These are phyloP conservation scores for Xylota segnis DNA, from an alignment of 2,888 invertebrate species.

Conservation along the genomic window DNA sequence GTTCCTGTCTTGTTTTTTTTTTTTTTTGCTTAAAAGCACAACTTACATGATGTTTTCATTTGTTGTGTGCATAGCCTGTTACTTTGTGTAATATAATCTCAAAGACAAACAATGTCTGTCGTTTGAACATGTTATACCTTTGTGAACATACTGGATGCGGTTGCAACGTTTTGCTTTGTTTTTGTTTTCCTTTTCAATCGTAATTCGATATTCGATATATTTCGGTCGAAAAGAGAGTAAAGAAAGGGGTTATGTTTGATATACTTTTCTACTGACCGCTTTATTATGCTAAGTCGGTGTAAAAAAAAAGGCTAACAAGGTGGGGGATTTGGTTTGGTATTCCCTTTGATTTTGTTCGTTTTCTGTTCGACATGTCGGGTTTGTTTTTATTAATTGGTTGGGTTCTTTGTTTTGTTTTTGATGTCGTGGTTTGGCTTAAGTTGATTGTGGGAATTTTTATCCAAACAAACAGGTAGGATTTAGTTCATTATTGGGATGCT, in stretches of 20 bases:
- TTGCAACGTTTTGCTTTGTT: constrained; percentile 69
- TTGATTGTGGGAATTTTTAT: constrained; percentile 20
- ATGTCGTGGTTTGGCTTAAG: constrained; percentile 55
- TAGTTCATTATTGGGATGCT: too few relatives aligned
- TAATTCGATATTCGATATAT: constrained; percentile 62
- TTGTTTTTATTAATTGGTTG: constrained; percentile 57
- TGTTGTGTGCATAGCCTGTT: constrained; percentile 7
- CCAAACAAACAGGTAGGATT: neutral
- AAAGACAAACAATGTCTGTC: constrained; percentile 40
- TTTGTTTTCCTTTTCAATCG: constrained; percentile 36
- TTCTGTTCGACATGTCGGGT: constrained; percentile 9
- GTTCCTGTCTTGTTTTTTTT: neutral
- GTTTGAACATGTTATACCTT: constrained; percentile 34
- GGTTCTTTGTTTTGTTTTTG: constrained; percentile 9
- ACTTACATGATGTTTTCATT: constrained; percentile 30
- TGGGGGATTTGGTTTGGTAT: neutral
- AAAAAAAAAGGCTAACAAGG: neutral
- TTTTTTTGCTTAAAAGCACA: constrained; percentile 15
- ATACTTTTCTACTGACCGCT: constrained; percentile 20
- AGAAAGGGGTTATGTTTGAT: constrained; percentile 9
- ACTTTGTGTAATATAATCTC: constrained; percentile 65
- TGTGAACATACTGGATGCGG: constrained; percentile 37
- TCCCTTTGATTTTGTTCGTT: constrained; percentile 1
- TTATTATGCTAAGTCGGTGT: constrained; percentile 1
- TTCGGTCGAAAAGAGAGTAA: constrained; percentile 7